Evolutionary conservation across 1,140 invertebrate genomes (phyloP), one percentile per base, ranked within the genome.

Genomic region (Ceratina calcarata): DNA sequence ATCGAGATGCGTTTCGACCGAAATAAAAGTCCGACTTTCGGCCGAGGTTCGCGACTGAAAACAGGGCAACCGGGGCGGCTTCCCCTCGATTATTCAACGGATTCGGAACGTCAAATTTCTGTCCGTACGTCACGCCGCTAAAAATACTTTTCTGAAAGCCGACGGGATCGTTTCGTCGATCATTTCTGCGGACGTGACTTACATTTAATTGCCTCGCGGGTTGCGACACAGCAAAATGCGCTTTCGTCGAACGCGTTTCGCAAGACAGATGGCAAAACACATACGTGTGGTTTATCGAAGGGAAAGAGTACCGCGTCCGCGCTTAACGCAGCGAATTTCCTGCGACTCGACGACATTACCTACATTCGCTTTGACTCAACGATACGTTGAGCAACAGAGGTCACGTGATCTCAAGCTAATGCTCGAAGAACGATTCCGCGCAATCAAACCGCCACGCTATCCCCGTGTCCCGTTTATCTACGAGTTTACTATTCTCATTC

Each of bases 21-120:
- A 87, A 87, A 88, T 87, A 88, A 88, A 82, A 75, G 76, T 3
- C 32, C 76, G 68, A 64, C 18, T 64, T 78, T 78, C 71, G 37
- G 22, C 20, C 49, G n/a, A 4, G 1, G 6, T 0, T 32, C 24
- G 16, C 16, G 0, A 7, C 18, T 13, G 15, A 55, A 37, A 37
- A 37, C 32, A 37, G 32, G 6, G 32, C 32, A 6, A 37, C 32
- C 2, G 32, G 32, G 32, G 6, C 32, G 32, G 32, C 2, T 2
- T 8, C 6, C 6, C 6, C 37, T 45, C 37, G 37, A 45, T 45
- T 45, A 45, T 45, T 45, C 10, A 45, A 45, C 37, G 8, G 37
- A 45, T 4, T 45, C 37, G 37, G 37, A 45, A 10, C 37, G 10
- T 45, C 37, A 10, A 45, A 45, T 45, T 45, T 45, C 27, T 4